Evolutionary conservation across 2,888 invertebrate species (phyloP).

Genomic region (Iselma pallidipennis): DNA sequence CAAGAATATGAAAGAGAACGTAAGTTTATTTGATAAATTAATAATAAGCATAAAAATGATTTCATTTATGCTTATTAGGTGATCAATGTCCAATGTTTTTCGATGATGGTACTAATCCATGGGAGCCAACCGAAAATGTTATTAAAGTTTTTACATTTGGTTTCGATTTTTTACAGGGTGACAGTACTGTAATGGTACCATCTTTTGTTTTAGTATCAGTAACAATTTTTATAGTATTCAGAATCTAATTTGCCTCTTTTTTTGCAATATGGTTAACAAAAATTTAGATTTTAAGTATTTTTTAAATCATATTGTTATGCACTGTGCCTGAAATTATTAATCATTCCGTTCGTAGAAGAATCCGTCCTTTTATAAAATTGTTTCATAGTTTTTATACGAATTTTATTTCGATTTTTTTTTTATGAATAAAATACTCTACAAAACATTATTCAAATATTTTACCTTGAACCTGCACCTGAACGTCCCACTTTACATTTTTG

Average conservation of each 20-base stretch:
- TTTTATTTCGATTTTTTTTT: not conserved
- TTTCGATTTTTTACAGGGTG: conserved; percentile 32
- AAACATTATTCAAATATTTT: not conserved
- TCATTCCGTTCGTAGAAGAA: no score
- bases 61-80: conserved; percentile 58
- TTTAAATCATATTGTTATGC: no score
- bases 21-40: conserved; percentile 53
- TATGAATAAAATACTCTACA: not conserved
- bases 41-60: not conserved
- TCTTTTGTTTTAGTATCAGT: not conserved
- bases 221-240: not conserved
- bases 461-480: not conserved
- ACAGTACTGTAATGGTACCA: not conserved
- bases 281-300: not conserved
- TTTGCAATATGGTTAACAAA: not conserved
- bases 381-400: not conserved
- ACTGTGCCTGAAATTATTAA: no score
- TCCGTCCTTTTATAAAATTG: conserved; percentile 13
- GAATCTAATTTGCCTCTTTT: not conserved
- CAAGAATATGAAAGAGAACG: conserved; percentile 91
- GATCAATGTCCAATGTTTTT: conserved; percentile 98
- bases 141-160: conserved; percentile 73
- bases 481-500: no score
- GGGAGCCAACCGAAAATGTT: conserved; percentile 71
- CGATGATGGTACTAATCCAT: conserved; percentile 91